A percentile compares a stretch with the other conserved stretches of the same genome.
These are phyloP conservation scores for Orchestia grillus DNA, from an alignment of 1,140 invertebrate species.

Conservation along the genomic window DNA sequence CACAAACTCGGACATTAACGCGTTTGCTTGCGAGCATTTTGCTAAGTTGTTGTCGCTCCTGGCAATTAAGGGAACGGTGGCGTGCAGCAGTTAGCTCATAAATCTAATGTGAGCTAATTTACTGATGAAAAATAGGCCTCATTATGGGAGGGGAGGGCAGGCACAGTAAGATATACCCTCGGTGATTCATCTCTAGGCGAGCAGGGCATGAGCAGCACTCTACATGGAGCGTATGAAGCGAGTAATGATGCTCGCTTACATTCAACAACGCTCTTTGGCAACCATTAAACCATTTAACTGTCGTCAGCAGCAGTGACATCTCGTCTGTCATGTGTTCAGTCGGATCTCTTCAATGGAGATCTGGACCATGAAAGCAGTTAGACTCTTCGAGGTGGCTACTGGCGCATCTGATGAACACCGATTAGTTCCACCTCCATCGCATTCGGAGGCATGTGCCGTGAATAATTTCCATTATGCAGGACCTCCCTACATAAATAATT, in stretches of 20 bases:
- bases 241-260: constrained; percentile 23
- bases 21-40: not conserved
- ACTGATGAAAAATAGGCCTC: constrained; percentile 52
- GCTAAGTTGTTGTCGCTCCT: not conserved
- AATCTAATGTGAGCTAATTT: constrained; percentile 51
- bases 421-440: constrained; percentile 46
- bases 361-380: constrained; percentile 20
- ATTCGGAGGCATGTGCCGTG: constrained; percentile 50
- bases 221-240: constrained; percentile 55
- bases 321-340: constrained; percentile 3
- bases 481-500: constrained; percentile 49
- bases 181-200: not conserved
- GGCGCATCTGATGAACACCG: constrained; percentile 21
- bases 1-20: not conserved
- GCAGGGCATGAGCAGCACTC: not conserved
- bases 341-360: not conserved
- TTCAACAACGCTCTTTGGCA: constrained; percentile 11
- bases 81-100: constrained; percentile 49
- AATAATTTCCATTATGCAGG: constrained; percentile 43
- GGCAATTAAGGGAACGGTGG: constrained; percentile 33
- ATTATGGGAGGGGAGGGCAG: constrained; percentile 36
- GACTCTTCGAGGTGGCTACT: not conserved
- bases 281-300: constrained; percentile 53
- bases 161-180: constrained; percentile 15
- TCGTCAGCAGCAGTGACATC: constrained; percentile 13